Conservation (phyloP, 2,113 vertebrate species). For the Sclerurus mexicanus region DNA sequence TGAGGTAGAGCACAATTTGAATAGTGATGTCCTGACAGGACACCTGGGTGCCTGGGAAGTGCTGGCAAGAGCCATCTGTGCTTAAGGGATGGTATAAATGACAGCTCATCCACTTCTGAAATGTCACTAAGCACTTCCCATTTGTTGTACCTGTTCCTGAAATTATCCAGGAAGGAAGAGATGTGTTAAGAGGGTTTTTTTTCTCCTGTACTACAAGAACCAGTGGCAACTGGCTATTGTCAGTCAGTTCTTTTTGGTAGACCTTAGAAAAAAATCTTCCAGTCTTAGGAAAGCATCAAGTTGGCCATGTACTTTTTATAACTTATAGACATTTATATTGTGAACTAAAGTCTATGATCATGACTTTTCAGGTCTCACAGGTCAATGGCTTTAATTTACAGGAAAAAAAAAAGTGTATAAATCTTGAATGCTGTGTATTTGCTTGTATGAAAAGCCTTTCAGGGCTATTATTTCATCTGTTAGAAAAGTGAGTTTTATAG, state of each 20-base stretch:
- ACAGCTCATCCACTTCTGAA: background rate
- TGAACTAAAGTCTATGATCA: background rate
- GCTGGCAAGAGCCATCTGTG: background rate
- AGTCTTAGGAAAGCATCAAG: background rate
- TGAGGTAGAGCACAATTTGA: background rate
- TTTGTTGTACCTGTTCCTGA: background rate
- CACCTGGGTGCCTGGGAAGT: background rate
- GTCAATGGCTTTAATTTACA: background rate
- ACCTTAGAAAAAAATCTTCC: background rate
- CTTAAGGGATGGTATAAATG: background rate
- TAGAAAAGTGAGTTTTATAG: background rate
- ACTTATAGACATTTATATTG: background rate
- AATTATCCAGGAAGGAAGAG: background rate
- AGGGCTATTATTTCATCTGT: background rate
- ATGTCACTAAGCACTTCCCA: background rate
- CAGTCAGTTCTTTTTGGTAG: background rate
- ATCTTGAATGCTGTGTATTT: background rate
- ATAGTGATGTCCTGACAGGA: background rate
- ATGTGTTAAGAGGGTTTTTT: background rate
- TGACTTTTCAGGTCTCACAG: background rate
- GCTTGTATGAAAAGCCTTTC: background rate
- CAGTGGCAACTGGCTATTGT: background rate
- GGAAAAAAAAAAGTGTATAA: background rate
- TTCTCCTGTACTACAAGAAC: background rate
- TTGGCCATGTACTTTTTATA: background rate